Evolutionary conservation across 2,888 invertebrate genomes (phyloP).

Genomic region (Nysson spinosus): DNA sequence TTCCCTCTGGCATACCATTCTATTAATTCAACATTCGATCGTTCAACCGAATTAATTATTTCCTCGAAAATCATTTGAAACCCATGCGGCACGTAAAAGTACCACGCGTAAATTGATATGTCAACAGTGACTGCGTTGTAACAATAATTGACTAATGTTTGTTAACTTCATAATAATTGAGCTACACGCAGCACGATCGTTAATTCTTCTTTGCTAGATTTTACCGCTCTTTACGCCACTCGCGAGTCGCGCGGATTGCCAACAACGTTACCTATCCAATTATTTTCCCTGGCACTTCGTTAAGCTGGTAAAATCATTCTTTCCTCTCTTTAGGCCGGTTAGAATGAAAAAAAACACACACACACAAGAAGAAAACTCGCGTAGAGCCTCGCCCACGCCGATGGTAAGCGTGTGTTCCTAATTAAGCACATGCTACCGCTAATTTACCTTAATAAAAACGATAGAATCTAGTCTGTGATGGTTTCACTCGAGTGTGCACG

Average conservation of each 20-base stretch:
- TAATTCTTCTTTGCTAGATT: too few species aligned
- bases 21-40: slow-evolving; percentile 5
- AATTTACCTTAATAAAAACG: slow-evolving; percentile 48
- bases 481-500: slow-evolving; percentile 5
- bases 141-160: too few species aligned
- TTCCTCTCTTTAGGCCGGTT: background rate
- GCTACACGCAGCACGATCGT: slow-evolving; percentile 4
- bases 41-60: slow-evolving; percentile 21
- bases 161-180: slow-evolving; percentile 32
- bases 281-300: slow-evolving; percentile 17
- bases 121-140: too few species aligned
- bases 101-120: too few species aligned
- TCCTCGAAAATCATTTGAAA: too few species aligned
- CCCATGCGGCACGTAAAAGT: too few species aligned
- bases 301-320: slow-evolving; percentile 8
- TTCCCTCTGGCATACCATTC: background rate
- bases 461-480: slow-evolving; percentile 39
- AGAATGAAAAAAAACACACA: background rate
- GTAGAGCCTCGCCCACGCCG: too few species aligned
- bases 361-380: background rate
- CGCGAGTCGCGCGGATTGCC: background rate
- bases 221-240: too few species aligned
- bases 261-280: slow-evolving; percentile 32
- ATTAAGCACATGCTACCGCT: slow-evolving; percentile 40
- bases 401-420: slow-evolving; percentile 29